These are phyloP conservation scores for Erebia aethiops DNA, from an alignment of 2,888 invertebrate genomes.

Conservation along the genomic window DNA sequence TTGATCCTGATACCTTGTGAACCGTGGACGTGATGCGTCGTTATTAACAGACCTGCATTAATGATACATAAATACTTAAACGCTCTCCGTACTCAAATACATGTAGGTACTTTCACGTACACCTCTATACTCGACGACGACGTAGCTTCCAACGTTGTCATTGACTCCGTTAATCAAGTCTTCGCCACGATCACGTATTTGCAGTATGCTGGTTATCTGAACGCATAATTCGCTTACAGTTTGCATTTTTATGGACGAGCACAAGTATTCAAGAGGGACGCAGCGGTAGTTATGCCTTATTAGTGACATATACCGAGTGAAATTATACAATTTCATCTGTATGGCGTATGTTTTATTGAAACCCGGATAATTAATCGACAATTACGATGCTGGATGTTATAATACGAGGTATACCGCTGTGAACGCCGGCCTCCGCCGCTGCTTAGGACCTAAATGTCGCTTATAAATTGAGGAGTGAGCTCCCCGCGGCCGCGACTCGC, in stretches of 20 bases:
- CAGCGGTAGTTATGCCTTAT: slow-evolving; percentile 73
- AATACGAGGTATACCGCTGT: slow-evolving; percentile 75
- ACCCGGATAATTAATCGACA: slow-evolving; percentile 80
- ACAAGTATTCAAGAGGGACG: slow-evolving; percentile 60
- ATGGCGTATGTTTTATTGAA: slow-evolving; percentile 79
- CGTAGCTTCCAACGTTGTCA: slow-evolving; percentile 42
- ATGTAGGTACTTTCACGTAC: slow-evolving; percentile 14
- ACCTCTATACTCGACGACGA: not conserved
- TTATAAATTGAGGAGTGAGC: slow-evolving; percentile 65
- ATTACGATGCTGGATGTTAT: slow-evolving; percentile 79
- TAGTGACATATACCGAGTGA: slow-evolving; percentile 69
- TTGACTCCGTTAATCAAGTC: slow-evolving; percentile 42
- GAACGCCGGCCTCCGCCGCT: slow-evolving; percentile 57
- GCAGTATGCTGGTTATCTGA: slow-evolving; percentile 57
- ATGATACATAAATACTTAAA: slow-evolving; percentile 73
- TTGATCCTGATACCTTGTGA: slow-evolving; percentile 76
- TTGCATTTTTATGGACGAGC: slow-evolving; percentile 63
- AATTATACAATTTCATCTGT: slow-evolving; percentile 78
- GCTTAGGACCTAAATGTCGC: slow-evolving; percentile 64
- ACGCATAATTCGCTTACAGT: slow-evolving; percentile 59
- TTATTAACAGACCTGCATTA: slow-evolving; percentile 78
- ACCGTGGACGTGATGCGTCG: slow-evolving; percentile 79
- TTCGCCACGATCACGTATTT: slow-evolving; percentile 54
- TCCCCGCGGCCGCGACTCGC: slow-evolving; percentile 42
- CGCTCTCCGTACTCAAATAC: slow-evolving; percentile 39